Base-by-base conservation (phyloP, 2,888 invertebrate genomes). In the Andrena minutula region DNA sequence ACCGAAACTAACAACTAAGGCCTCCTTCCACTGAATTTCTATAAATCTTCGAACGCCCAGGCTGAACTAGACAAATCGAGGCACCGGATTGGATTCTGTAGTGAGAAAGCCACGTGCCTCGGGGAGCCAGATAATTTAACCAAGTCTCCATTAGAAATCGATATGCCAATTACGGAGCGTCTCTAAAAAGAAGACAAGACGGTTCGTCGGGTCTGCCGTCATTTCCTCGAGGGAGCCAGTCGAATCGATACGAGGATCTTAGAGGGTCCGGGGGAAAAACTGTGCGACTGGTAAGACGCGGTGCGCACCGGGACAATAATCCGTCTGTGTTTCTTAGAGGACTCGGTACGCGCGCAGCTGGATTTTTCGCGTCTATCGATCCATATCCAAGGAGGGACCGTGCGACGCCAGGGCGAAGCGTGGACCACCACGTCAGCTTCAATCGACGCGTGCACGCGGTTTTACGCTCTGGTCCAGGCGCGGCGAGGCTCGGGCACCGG, bases 361-460 rank as follows among this genome's bases (percentile, higher is more conserved):
- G 73, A 53, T 73, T 83, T 79, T 60, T 56, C 56, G 23, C 65
- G 28, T 65, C 61, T 79, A 84, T 84, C 84, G 84, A 84, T 79
- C 75, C 72, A 56, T 12, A 56, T 56, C 23, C 23, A 23, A 32
- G 32, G 58, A 53, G 60, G 70, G 79, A 75, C 65, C 65, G 75
- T 74, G 68, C 70, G 60, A 60, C 41, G 66, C 41, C n/a, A 10
- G 64, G 56, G 49, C 23, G 49, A 79, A 35, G 68, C 58, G 63
- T 66, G 63, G 69, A 75, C 28, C 75, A 20, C 68, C 47, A 60
- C 75, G 75, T 80, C 82, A 72, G 75, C 80, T 80, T 80, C 75
- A 69, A 82, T 72, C 75, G 70, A 72, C 80, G 69, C 23, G 49
- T 58, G 51, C 26, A 56, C 28, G 53, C 32, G 41, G 47, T n/a